phyloP scores from a whole-genome alignment of 2,888 invertebrate species.

The Xestia xanthographa region DNA sequence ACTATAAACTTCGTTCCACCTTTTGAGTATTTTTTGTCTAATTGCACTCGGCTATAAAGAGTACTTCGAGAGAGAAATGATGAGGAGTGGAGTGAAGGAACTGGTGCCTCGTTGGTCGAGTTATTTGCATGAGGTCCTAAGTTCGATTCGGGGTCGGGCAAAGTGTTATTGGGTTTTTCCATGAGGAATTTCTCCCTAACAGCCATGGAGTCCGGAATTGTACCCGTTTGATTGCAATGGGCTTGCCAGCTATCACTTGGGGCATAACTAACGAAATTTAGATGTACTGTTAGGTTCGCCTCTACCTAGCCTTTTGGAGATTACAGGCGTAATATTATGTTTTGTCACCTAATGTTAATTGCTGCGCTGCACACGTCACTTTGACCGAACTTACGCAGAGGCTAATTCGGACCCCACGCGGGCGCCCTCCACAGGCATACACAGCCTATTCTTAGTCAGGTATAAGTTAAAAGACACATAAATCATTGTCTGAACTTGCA shows the following conservation, averaged over 20 bases:
- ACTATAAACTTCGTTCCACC: no score
- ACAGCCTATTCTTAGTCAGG: conserved; percentile 41
- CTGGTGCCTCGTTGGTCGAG: neutral
- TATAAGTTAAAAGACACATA: conserved; percentile 43
- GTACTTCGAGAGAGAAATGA: neutral
- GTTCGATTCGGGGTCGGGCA: neutral
- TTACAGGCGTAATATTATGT: neutral
- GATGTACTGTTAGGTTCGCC: neutral
- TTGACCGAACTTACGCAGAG: neutral
- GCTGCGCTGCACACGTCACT: neutral
- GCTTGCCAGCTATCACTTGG: neutral
- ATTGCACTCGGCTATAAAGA: no score
- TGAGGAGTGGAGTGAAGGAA: neutral
- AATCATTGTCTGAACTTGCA: conserved; percentile 31
- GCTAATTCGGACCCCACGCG: neutral
- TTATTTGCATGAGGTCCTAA: neutral
- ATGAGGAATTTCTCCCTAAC: neutral
- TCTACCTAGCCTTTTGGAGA: neutral
- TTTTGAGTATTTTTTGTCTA: no score
- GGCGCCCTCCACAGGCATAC: conserved; percentile 1
- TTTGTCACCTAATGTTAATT: neutral
- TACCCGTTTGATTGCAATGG: neutral
- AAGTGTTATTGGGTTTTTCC: neutral
- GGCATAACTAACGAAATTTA: neutral
- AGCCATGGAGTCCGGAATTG: neutral